Conservation (phyloP, 2,888 invertebrate genomes). For the Lutraria lutraria region DNA sequence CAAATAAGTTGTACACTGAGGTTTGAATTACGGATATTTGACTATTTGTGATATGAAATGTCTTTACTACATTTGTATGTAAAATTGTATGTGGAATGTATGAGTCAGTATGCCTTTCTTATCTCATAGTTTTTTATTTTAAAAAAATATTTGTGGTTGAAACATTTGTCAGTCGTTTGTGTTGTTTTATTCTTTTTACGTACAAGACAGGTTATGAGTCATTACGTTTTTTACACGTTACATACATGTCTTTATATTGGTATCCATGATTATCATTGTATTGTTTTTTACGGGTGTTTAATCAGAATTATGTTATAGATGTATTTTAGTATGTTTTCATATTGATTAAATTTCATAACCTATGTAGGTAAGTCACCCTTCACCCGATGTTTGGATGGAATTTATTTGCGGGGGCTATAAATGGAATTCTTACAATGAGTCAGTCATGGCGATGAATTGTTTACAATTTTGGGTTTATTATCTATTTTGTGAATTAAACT, state of each 20-base stretch:
- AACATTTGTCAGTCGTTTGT: neutral
- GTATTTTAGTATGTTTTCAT: neutral
- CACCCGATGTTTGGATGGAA: neutral
- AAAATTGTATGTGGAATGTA: neutral
- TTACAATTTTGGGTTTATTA: constrained; percentile 12
- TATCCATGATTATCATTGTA: neutral
- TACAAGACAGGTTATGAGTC: too few species aligned
- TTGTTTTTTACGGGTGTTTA: neutral
- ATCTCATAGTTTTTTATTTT: neutral
- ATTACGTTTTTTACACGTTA: too few species aligned
- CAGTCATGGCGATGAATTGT: neutral
- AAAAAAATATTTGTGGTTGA: constrained; percentile 19
- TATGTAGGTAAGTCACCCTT: neutral
- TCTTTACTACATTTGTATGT: too few species aligned
- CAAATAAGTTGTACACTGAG: too few species aligned
- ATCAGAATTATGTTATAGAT: neutral
- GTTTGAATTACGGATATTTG: too few species aligned
- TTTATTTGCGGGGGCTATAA: neutral
- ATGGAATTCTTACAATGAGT: neutral
- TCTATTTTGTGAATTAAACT: neutral
- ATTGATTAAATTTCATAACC: neutral
- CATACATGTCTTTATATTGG: too few species aligned
- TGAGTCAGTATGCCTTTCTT: neutral
- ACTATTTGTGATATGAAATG: too few species aligned
- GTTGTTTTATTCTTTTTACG: neutral